Evolutionary conservation across 2,888 invertebrate species (phyloP).

Genomic region (Lamproptera curius): DNA sequence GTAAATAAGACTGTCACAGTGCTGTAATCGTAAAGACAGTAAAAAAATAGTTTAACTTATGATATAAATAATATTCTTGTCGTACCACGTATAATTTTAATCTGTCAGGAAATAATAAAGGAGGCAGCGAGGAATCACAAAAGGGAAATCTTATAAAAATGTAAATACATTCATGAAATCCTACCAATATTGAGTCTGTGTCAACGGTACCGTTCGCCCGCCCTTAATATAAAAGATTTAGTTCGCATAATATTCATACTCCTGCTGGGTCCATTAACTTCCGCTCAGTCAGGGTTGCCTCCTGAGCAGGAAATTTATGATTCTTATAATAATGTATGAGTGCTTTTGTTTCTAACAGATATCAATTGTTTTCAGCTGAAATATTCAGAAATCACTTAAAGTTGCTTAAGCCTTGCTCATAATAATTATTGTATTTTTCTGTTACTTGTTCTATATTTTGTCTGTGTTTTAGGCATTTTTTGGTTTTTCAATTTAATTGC

Average conservation of each 20-base stretch:
- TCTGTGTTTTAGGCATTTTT: too few species aligned
- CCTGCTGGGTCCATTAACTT: constrained; percentile 42
- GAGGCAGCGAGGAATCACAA: constrained; percentile 1
- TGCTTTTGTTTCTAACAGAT: constrained; percentile 24
- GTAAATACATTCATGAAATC: constrained; percentile 21
- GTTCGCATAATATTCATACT: constrained; percentile 55
- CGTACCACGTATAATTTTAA: not conserved
- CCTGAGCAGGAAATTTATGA: constrained; percentile 4
- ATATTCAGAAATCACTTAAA: not conserved
- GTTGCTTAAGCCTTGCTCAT: too few species aligned
- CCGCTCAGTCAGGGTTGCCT: constrained; percentile 40
- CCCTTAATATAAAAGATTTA: constrained; percentile 52
- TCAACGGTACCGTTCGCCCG: constrained; percentile 26
- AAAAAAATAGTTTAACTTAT: too few species aligned
- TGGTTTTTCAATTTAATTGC: too few species aligned
- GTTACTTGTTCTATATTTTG: too few species aligned
- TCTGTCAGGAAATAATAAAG: not conserved
- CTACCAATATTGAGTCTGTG: constrained; percentile 24
- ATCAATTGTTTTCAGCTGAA: not conserved
- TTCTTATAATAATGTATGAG: constrained; percentile 25
- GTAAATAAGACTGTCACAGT: too few species aligned
- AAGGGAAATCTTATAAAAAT: constrained; percentile 16
- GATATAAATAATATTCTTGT: too few species aligned
- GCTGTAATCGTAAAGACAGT: too few species aligned
- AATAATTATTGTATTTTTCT: too few species aligned